Evolutionary conservation across 2,113 vertebrate genomes (phyloP).

Genomic region (Marmota monax): DNA sequence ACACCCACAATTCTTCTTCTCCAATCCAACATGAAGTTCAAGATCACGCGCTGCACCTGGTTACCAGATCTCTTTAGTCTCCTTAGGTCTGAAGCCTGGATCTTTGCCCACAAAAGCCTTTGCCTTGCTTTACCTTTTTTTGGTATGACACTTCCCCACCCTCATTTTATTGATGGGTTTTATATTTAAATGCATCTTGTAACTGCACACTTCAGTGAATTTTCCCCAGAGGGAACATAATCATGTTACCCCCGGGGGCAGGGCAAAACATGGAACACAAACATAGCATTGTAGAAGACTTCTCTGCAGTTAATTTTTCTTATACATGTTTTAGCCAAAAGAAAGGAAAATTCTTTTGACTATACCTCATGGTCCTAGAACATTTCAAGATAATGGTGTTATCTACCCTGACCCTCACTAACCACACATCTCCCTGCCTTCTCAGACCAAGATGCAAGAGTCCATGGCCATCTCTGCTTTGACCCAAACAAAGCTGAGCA

Average conservation of each 20-base stretch:
- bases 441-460: not conserved
- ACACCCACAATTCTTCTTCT: not conserved
- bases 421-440: not conserved
- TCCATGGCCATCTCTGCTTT: not conserved
- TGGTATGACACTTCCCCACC: not conserved
- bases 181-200: not conserved
- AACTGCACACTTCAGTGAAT: not conserved
- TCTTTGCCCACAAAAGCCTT: not conserved
- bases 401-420: rapidly evolving
- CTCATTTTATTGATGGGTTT: not conserved
- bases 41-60: rapidly evolving
- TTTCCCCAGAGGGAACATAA: not conserved
- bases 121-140: not conserved
- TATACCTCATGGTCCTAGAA: not conserved
- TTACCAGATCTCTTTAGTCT: not conserved
- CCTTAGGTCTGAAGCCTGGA: not conserved
- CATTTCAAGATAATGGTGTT: too few species aligned
- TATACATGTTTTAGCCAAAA: not conserved
- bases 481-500: not conserved
- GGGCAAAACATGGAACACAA: not conserved
- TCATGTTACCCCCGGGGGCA: not conserved
- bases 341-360: not conserved
- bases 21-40: not conserved
- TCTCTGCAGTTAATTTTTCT: not conserved
- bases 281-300: not conserved